Base-by-base conservation (phyloP, 2,888 invertebrate genomes). In the Drosophila paucipuncta region DNA sequence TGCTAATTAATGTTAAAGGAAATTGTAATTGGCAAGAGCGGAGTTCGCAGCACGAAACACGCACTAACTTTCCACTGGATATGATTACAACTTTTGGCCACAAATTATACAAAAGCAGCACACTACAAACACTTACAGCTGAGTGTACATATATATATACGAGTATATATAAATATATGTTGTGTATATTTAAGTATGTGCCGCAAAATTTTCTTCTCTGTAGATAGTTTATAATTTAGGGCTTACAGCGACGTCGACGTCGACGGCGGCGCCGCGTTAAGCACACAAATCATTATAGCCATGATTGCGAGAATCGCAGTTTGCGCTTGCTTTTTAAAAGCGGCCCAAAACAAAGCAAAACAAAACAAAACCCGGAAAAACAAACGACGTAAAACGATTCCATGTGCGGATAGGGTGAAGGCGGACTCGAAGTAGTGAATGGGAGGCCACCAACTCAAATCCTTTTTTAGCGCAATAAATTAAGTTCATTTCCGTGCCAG, bases 401-500 rank as follows among this genome's bases (percentile, higher is more conserved):
- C 18, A 35, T 11, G 13, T 22, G 39, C 11, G 30, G 30, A 30
- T 11, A 6, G 28, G 50, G 6, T 18, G 28, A 52, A n/a, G 28
- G 18, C 9, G 49, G 49, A 10, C 10, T 11, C 22, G 22, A 39
- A 31, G 11, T 11, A 43, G 43, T 22, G 43, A 11, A 22, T 4
- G 54, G 25, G 53, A 22, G 35, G 68, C 66, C 72, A 73, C 82
- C 74, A 67, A 82, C 78, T 78, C 82, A 77, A 88, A 87, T 88
- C 87, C 85, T 83, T 88, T 88, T 88, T 85, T 87, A 81, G 78
- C 88, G 80, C 89, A 85, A 88, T 88, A 88, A 88, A 88, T 88
- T 88, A 89, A 85, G 87, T 87, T 87, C 80, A 89, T 87, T 88
- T 88, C 87, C 87, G 87, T 83, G 87, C 87, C 81, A 87, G 86